Percentiles rank a stretch among this genome's conserved stretches.
phyloP scores from a whole-genome alignment of 1,140 invertebrate species.

The Hycleus phaleratus region DNA sequence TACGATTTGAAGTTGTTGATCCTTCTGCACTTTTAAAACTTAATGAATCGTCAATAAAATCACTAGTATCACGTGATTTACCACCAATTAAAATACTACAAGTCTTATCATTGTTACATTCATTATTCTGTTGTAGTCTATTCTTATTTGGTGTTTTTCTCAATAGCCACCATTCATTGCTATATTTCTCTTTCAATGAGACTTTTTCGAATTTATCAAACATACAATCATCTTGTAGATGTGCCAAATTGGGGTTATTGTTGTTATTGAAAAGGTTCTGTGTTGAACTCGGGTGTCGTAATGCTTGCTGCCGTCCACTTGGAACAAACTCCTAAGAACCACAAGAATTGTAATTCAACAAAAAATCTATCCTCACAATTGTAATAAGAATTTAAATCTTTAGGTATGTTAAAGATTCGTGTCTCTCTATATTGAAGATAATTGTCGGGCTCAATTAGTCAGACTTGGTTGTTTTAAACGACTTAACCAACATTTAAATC shows the following conservation, averaged over 20 bases:
- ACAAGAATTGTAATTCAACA: not conserved
- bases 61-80: constrained; percentile 7
- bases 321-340: constrained; percentile 75
- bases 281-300: constrained; percentile 64
- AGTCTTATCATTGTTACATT: not conserved
- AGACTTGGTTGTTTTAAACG: no score
- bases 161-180: constrained; percentile 62
- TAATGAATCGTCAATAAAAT: constrained; percentile 23
- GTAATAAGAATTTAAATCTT: no score
- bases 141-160: constrained; percentile 42
- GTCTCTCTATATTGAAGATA: no score
- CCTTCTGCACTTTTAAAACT: constrained; percentile 24
- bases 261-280: constrained; percentile 36
- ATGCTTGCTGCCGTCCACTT: constrained; percentile 72
- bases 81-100: not conserved
- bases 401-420: no score
- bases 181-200: constrained; percentile 54
- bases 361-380: no score
- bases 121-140: not conserved
- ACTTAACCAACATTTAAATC: no score
- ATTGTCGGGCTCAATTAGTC: no score
- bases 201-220: constrained; percentile 66
- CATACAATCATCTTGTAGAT: constrained; percentile 46
- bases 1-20: constrained; percentile 6
- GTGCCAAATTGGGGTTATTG: constrained; percentile 30